These are phyloP conservation scores for Ianthella basta DNA, from an alignment of 37 sponge, comb jelly and placozoan species.

Conservation along the genomic window DNA sequence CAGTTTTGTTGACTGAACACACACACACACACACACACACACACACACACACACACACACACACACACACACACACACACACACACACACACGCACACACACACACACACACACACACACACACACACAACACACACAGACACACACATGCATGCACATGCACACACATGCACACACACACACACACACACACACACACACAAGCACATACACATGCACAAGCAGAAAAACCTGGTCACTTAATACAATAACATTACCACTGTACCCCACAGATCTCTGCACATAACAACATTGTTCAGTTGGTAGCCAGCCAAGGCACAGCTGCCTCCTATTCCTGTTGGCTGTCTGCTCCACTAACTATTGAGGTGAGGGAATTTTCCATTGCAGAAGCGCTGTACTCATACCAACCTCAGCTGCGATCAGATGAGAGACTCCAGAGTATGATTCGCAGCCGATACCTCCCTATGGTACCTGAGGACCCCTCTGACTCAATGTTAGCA, in stretches of 20 bases:
- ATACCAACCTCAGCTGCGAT: neutral
- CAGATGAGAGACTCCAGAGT: slow-evolving; percentile 44
- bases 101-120: no score
- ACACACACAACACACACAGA: no score
- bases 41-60: no score
- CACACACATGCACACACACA: neutral
- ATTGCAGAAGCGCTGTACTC: neutral
- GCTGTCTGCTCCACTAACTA: neutral
- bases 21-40: no score
- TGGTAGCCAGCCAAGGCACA: neutral
- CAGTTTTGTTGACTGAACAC: no score
- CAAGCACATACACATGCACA: neutral
- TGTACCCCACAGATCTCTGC: neutral
- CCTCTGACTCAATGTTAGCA: neutral
- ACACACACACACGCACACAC: no score
- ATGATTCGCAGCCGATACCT: slow-evolving; percentile 61
- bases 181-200: slow-evolving; percentile 9
- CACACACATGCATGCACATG: no score
- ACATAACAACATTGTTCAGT: neutral
- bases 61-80: no score
- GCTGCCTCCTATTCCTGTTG: neutral
- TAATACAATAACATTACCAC: no score
- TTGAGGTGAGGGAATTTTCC: slow-evolving; percentile 16
- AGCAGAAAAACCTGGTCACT: no score
- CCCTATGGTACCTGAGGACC: neutral